Conservation (phyloP, 2,797 vertebrate species). For the Melanotaenia pygmaea region DNA sequence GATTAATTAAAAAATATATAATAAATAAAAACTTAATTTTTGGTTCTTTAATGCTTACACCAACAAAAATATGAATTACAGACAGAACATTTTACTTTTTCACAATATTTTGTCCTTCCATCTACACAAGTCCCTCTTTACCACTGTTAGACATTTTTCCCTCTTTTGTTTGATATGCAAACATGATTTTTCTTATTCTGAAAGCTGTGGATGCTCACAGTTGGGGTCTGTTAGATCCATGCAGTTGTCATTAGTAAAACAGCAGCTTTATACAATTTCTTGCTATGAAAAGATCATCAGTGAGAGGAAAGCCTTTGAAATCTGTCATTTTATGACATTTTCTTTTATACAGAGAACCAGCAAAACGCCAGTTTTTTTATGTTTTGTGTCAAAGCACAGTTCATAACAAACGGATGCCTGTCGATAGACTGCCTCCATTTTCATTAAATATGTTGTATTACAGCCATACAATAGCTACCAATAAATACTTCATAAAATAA, state of each 20-base stretch:
- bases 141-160: background rate
- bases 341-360: constrained; percentile 16
- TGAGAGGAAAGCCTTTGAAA: constrained; percentile 34
- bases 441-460: constrained; percentile 60
- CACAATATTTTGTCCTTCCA: background rate
- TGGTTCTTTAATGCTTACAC: too few species aligned
- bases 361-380: constrained; percentile 25
- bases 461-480: constrained; percentile 53
- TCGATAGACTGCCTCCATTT: constrained; percentile 43
- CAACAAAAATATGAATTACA: too few species aligned
- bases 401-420: constrained; percentile 51
- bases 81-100: too few species aligned
- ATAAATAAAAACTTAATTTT: too few species aligned
- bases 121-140: background rate
- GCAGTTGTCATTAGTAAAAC: constrained; percentile 13
- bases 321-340: constrained; percentile 33
- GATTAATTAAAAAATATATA: too few species aligned
- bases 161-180: constrained; percentile 52
- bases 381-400: constrained; percentile 22
- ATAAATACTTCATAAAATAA: constrained; percentile 72
- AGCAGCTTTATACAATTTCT: constrained; percentile 16
- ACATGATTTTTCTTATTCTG: constrained; percentile 16
- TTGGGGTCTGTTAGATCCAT: constrained; percentile 28
- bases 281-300: constrained; percentile 23
- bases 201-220: constrained; percentile 31